A percentile compares a stretch with the other conserved stretches of the same genome.
phyloP scores from a whole-genome alignment of 2,113 vertebrate species.

The Perca fluviatilis region DNA sequence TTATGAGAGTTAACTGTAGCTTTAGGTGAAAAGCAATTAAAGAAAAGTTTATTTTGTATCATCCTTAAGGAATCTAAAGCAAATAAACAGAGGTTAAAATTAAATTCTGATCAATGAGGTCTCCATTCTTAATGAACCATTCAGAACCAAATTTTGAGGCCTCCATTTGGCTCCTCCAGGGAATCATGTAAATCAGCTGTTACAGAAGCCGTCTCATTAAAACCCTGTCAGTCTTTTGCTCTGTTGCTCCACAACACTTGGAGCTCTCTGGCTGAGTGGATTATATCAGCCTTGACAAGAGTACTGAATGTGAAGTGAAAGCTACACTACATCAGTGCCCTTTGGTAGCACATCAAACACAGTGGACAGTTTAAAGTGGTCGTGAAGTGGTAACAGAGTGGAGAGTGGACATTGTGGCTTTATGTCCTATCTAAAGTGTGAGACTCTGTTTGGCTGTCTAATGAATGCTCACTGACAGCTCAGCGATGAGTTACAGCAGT shows the following conservation, averaged over 20 bases:
- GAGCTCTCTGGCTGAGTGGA: neutral
- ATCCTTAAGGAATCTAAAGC: neutral
- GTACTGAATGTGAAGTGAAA: neutral
- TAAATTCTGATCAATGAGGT: neutral
- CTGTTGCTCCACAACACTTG: conserved; percentile 13
- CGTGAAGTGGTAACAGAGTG: conserved; percentile 32
- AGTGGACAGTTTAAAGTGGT: neutral
- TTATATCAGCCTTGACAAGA: conserved; percentile 7
- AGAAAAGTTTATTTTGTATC: neutral
- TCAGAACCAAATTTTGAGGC: neutral
- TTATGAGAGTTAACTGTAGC: no score
- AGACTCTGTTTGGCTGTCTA: neutral
- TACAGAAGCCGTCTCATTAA: conserved; percentile 21
- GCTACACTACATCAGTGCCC: conserved; percentile 10
- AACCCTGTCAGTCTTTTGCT: conserved; percentile 1
- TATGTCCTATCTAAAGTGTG: conserved; percentile 18
- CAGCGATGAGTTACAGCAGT: neutral
- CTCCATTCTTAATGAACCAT: conserved; percentile 4
- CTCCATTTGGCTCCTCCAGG: conserved; percentile 28
- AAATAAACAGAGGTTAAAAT: neutral
- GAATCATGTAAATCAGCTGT: conserved; percentile 38
- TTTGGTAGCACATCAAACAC: conserved; percentile 21
- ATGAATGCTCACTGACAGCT: neutral
- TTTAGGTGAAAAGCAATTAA: neutral
- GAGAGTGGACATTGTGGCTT: conserved; percentile 18